phyloP scores from a whole-genome alignment of 1,140 invertebrate genomes.

The Sinella curviseta region DNA sequence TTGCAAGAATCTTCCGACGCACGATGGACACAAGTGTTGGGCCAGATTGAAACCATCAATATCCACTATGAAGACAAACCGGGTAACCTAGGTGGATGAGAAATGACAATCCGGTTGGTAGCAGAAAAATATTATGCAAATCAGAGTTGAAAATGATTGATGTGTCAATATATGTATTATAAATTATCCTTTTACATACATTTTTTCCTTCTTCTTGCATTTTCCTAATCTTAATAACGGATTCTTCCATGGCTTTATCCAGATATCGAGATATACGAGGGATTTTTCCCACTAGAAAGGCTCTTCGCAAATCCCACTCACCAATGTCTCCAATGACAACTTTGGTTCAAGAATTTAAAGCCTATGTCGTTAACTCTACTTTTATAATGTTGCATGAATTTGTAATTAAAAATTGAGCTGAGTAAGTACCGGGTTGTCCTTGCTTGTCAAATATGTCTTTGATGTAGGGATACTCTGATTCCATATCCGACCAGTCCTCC shows the following conservation, averaged over 20 bases:
- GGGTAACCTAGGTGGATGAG: conserved; percentile 5
- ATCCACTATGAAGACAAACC: neutral
- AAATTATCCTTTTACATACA: too few relatives aligned
- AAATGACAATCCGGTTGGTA: too few relatives aligned
- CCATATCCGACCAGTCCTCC: conserved; percentile 1
- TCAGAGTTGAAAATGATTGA: too few relatives aligned
- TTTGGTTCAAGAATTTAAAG: neutral
- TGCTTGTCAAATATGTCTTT: neutral
- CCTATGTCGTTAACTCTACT: too few relatives aligned
- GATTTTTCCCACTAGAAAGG: neutral
- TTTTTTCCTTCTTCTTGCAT: conserved; percentile 10
- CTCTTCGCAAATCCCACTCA: neutral
- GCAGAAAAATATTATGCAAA: too few relatives aligned
- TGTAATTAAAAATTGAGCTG: too few relatives aligned
- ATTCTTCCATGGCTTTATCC: conserved; percentile 9
- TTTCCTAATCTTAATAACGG: neutral
- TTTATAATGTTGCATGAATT: neutral
- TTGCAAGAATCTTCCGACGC: neutral
- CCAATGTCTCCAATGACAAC: neutral
- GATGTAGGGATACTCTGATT: neutral
- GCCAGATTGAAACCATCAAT: conserved; percentile 3
- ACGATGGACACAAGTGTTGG: neutral
- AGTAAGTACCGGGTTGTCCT: neutral
- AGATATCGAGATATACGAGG: neutral
- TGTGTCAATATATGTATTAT: too few relatives aligned